phyloP scores from a whole-genome alignment of 2,113 vertebrate species.

The Callionymus lyra region DNA sequence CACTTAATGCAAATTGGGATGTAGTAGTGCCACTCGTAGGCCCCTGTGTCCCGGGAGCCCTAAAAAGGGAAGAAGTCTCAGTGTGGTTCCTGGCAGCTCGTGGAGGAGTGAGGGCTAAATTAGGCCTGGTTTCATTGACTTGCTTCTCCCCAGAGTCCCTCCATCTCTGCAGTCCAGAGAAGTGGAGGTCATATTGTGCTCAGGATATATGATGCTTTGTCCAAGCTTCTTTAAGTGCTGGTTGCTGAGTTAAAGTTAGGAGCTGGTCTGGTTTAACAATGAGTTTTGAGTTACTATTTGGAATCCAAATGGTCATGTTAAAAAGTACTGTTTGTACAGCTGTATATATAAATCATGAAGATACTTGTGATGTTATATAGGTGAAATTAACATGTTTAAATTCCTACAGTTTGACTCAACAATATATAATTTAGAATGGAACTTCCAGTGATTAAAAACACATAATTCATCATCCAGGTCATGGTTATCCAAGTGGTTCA shows the following conservation, averaged over 20 bases:
- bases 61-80: slow-evolving; percentile 68
- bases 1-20: slow-evolving; percentile 30
- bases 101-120: slow-evolving; percentile 55
- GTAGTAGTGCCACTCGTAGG: slow-evolving; percentile 49
- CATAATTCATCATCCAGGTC: too few species aligned
- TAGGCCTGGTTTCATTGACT: slow-evolving; percentile 59
- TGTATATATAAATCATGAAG: too few species aligned
- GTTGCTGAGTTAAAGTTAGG: slow-evolving; percentile 15
- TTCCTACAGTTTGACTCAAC: too few species aligned
- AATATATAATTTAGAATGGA: too few species aligned
- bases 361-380: too few species aligned
- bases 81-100: slow-evolving; percentile 53
- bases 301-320: too few species aligned
- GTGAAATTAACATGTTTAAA: too few species aligned
- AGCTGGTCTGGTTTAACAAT: too few species aligned
- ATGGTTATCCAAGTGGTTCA: too few species aligned
- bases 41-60: slow-evolving; percentile 55
- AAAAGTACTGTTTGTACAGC: too few species aligned
- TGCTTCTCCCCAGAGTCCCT: slow-evolving; percentile 34
- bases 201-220: slow-evolving; percentile 17
- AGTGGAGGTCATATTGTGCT: slow-evolving; percentile 24
- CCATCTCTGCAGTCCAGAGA: slow-evolving; percentile 26
- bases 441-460: too few species aligned
- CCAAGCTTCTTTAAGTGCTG: slow-evolving; percentile 23
- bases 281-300: too few species aligned